Conservation (phyloP, 2,113 vertebrate genomes). For the Lasiurus cinereus region DNA sequence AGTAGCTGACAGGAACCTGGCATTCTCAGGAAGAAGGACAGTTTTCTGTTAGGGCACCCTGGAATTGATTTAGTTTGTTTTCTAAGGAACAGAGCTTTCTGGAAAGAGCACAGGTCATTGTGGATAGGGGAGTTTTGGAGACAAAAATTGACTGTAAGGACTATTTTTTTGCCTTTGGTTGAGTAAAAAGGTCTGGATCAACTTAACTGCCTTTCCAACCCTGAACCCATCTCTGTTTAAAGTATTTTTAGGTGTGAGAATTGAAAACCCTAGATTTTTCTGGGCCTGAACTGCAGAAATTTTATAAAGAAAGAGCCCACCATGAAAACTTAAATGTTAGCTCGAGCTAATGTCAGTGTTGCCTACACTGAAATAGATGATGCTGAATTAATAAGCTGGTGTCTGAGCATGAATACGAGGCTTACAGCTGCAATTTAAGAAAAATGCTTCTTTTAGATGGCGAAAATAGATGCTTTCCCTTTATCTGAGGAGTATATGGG, state of each 20-base stretch:
- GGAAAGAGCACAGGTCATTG: background rate
- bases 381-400: constrained; percentile 36
- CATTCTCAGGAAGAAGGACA: background rate
- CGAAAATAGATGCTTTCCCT: constrained; percentile 72
- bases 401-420: background rate
- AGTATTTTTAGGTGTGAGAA: background rate
- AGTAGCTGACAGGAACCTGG: background rate
- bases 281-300: background rate
- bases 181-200: background rate
- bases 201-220: background rate
- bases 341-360: background rate
- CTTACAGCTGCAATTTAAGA: constrained; percentile 64
- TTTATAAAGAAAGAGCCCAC: constrained; percentile 16
- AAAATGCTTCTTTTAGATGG: constrained; percentile 70
- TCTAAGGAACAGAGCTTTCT: background rate
- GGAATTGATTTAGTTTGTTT: constrained; percentile 1
- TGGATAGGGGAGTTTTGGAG: background rate
- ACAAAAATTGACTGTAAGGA: background rate
- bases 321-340: constrained; percentile 21
- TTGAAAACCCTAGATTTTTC: background rate
- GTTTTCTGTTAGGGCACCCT: background rate
- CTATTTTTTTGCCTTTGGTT: constrained; percentile 14
- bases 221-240: background rate
- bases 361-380: background rate
- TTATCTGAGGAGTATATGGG: constrained; percentile 46